These are phyloP conservation scores for Chitala chitala DNA, from an alignment of 2,113 vertebrate species.

Conservation along the genomic window DNA sequence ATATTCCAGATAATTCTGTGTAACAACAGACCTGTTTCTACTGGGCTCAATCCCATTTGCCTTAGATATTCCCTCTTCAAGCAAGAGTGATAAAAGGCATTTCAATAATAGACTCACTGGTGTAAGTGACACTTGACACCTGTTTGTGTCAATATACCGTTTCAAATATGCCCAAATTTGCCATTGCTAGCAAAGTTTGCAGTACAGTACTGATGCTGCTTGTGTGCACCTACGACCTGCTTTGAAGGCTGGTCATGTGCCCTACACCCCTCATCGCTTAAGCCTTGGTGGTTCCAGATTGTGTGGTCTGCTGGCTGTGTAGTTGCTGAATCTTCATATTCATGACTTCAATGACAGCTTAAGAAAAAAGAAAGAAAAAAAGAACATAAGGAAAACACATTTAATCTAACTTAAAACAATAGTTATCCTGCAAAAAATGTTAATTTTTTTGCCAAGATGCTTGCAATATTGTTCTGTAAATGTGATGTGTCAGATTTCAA, in stretches of 20 bases:
- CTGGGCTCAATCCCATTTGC: not conserved
- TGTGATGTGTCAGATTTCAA: no score
- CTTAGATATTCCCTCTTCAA: not conserved
- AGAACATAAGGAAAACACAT: no score
- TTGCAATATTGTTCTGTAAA: no score
- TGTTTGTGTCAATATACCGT: not conserved
- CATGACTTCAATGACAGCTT: conserved; percentile 88
- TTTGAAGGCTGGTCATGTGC: not conserved
- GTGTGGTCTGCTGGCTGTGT: conserved; percentile 70
- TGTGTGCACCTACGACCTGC: not conserved
- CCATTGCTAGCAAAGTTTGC: not conserved
- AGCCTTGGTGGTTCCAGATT: conserved; percentile 69
- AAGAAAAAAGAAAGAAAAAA: conserved; percentile 25
- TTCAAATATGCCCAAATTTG: not conserved
- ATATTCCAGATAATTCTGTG: no score
- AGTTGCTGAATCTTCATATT: conserved; percentile 88
- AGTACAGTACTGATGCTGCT: not conserved
- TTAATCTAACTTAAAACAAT: no score
- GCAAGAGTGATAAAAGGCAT: not conserved
- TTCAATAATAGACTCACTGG: not conserved
- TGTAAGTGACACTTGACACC: no score
- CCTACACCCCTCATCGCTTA: conserved; percentile 38
- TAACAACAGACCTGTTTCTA: not conserved
- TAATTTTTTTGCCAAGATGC: no score
- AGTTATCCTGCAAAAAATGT: no score